Evolutionary conservation across 2,113 vertebrate genomes (phyloP).

Genomic region (Spilogale gracilis): DNA sequence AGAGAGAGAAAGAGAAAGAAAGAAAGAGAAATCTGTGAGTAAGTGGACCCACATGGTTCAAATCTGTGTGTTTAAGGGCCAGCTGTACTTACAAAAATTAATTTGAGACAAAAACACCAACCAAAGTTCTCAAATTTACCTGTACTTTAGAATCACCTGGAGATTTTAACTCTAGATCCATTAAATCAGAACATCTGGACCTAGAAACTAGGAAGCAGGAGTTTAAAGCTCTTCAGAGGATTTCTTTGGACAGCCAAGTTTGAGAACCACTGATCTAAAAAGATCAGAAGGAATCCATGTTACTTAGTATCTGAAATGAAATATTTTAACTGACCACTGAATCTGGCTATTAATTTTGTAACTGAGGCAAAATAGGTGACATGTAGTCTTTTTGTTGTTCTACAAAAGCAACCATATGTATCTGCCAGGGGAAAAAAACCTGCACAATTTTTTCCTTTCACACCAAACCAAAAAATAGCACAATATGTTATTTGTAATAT

Average conservation of each 20-base stretch:
- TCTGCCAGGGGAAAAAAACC: not conserved
- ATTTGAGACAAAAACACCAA: not conserved
- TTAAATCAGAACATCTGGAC: not conserved
- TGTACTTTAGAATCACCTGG: not conserved
- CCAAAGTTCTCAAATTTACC: not conserved
- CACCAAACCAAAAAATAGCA: not conserved
- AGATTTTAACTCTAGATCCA: not conserved
- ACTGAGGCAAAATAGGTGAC: not conserved
- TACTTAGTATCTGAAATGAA: not conserved
- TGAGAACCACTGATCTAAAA: not conserved
- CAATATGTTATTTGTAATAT: not conserved
- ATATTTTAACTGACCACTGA: not conserved
- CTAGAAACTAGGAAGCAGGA: not conserved
- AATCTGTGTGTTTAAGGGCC: not conserved
- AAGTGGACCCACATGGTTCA: not conserved
- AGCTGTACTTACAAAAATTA: slow-evolving; percentile 7
- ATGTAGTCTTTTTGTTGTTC: not conserved
- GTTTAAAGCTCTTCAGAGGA: not conserved
- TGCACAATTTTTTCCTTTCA: not conserved
- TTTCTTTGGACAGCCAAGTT: not conserved
- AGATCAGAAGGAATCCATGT: not conserved
- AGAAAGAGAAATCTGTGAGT: not conserved
- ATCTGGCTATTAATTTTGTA: not conserved
- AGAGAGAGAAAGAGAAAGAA: no score
- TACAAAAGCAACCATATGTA: not conserved